Evolutionary conservation across 2,888 invertebrate genomes (phyloP).

Genomic region (Archips xylosteana): DNA sequence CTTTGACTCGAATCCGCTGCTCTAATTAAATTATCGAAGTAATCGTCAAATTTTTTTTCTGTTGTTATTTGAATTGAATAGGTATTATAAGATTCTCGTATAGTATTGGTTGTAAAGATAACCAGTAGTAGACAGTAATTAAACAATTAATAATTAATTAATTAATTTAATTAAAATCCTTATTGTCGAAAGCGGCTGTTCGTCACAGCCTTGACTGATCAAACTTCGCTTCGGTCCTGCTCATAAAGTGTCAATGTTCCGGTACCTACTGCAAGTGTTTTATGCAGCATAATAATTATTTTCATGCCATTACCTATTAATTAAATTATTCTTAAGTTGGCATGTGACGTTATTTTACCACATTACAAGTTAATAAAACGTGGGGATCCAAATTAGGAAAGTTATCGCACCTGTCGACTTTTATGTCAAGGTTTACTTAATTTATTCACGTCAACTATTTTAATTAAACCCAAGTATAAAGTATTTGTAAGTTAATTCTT

Average conservation of each 20-base stretch:
- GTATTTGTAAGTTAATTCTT: slow-evolving; percentile 1
- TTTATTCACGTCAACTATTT: not conserved
- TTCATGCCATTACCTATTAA: slow-evolving; percentile 24
- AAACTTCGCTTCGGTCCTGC: slow-evolving; percentile 53
- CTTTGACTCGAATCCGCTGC: too few relatives aligned
- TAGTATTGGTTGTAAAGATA: too few relatives aligned
- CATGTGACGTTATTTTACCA: slow-evolving; percentile 16
- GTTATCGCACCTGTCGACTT: slow-evolving; percentile 31
- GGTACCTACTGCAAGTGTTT: slow-evolving; percentile 54
- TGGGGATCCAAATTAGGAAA: slow-evolving; percentile 36
- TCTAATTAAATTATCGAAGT: too few relatives aligned
- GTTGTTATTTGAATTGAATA: too few relatives aligned
- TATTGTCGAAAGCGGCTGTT: slow-evolving; percentile 35
- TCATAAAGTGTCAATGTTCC: slow-evolving; percentile 60
- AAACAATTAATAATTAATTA: slow-evolving; percentile 3
- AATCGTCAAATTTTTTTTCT: too few relatives aligned
- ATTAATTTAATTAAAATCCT: not conserved
- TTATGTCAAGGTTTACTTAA: slow-evolving; percentile 31
- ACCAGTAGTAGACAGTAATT: not conserved
- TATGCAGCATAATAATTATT: slow-evolving; percentile 9
- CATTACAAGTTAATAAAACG: slow-evolving; percentile 30
- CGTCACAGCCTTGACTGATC: slow-evolving; percentile 62
- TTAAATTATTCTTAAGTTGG: slow-evolving; percentile 26
- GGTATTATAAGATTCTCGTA: too few relatives aligned
- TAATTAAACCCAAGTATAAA: not conserved